phyloP scores from a whole-genome alignment of 2,888 invertebrate genomes.

The Rotaria magnacalcarata region DNA sequence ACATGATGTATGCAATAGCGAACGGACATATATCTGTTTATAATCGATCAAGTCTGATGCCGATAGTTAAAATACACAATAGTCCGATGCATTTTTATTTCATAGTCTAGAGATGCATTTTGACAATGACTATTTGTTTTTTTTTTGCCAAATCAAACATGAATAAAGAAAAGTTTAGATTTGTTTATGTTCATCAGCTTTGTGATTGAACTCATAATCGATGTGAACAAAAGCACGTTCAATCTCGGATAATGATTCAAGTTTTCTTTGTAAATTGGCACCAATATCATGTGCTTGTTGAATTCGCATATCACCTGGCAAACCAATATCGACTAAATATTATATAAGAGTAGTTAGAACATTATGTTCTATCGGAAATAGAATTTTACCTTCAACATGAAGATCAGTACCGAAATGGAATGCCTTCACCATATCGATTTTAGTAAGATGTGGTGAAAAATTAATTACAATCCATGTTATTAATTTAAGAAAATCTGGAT shows the following conservation, averaged over 20 bases:
- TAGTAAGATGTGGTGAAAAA: constrained; percentile 47
- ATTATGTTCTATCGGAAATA: neutral
- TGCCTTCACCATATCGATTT: constrained; percentile 62
- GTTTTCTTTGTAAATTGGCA: constrained; percentile 60
- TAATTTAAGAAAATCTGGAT: constrained; percentile 56
- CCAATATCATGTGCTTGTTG: constrained; percentile 61
- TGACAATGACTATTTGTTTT: neutral
- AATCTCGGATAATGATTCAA: constrained; percentile 60
- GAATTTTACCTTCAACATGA: constrained; percentile 55
- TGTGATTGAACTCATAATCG: constrained; percentile 57
- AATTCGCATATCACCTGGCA: constrained; percentile 59
- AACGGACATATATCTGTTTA: neutral
- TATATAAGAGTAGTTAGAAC: neutral
- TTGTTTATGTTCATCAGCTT: neutral
- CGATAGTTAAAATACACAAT: no score
- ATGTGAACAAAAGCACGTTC: constrained; percentile 62
- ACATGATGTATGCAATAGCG: neutral
- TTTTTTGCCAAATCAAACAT: neutral
- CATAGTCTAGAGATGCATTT: neutral
- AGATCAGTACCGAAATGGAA: constrained; percentile 62
- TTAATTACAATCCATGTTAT: constrained; percentile 57
- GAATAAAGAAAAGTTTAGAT: neutral
- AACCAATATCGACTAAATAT: constrained; percentile 54
- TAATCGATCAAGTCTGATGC: no score
- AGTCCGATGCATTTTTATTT: no score